A percentile compares a stretch with the other conserved stretches of the same genome.
Conservation (phyloP, 2,113 vertebrate species). For the Hypanus sabinus region DNA sequence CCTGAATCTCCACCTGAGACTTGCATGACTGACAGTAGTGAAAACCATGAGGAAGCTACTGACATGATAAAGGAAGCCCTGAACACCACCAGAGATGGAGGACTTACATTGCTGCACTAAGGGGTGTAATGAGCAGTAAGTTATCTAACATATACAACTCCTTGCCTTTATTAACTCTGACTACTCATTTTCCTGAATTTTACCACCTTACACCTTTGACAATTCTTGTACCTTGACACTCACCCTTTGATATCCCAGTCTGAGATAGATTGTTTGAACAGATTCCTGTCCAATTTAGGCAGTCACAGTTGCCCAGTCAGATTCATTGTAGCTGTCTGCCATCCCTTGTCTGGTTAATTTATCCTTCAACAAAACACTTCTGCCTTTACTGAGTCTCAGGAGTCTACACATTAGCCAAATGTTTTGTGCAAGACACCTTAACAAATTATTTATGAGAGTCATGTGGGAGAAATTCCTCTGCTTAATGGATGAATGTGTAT, state of each 20-base stretch:
- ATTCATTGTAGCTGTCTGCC: neutral
- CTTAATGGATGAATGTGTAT: too few species aligned
- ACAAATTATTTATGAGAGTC: neutral
- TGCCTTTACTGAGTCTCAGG: neutral
- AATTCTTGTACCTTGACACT: neutral
- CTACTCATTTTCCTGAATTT: neutral
- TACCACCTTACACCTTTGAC: neutral
- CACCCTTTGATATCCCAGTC: neutral
- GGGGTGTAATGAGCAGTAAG: too few species aligned
- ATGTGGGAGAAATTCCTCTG: too few species aligned
- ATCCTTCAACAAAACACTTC: neutral
- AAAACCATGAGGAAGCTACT: too few species aligned
- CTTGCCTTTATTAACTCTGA: neutral
- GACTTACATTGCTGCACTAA: too few species aligned
- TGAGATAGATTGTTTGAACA: neutral
- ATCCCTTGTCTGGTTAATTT: neutral
- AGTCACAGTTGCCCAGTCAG: neutral
- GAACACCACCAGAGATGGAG: too few species aligned
- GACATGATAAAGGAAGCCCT: too few species aligned
- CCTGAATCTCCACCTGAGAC: too few species aligned
- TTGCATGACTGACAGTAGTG: too few species aligned
- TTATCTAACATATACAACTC: neutral
- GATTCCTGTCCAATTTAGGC: neutral
- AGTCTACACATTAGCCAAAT: neutral
- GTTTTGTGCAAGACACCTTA: neutral